Evolutionary conservation across 2,113 vertebrate species (phyloP).

Genomic region (Gymnarchus niloticus): DNA sequence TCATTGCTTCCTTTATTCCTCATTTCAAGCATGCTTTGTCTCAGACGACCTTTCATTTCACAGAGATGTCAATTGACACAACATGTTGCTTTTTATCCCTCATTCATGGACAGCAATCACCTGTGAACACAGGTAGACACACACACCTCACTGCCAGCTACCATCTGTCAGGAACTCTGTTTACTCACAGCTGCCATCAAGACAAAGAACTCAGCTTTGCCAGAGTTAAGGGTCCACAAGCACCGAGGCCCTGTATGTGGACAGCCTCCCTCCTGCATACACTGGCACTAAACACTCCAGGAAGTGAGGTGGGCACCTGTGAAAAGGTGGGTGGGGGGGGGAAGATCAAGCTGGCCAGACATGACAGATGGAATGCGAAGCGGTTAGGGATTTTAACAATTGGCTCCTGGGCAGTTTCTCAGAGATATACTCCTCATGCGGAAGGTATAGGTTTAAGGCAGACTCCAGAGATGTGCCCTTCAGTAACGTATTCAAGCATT

Average conservation of each 20-base stretch:
- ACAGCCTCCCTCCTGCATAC: slow-evolving; percentile 1
- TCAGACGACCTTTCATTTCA: background rate
- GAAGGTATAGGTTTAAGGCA: background rate
- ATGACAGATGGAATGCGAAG: slow-evolving; percentile 1
- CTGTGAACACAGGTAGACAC: background rate
- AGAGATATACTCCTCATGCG: background rate
- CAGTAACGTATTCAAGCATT: background rate
- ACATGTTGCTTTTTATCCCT: background rate
- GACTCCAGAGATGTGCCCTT: background rate
- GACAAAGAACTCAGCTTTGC: background rate
- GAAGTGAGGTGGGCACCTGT: slow-evolving; percentile 18
- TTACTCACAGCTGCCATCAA: background rate
- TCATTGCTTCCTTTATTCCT: background rate
- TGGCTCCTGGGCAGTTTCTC: background rate
- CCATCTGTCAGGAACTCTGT: slow-evolving; percentile 6
- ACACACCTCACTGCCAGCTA: background rate
- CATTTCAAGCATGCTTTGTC: background rate
- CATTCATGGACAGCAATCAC: slow-evolving; percentile 5
- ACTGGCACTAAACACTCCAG: background rate
- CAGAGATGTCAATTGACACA: background rate
- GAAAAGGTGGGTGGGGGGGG: slow-evolving; percentile 21
- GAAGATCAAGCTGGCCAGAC: background rate
- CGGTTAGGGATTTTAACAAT: background rate
- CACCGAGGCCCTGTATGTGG: background rate
- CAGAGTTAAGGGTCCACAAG: background rate